Conservation (phyloP, 30 jellyfish, hydroid and myxozoan genomes). For the Chrysaora quinquecirrha region DNA sequence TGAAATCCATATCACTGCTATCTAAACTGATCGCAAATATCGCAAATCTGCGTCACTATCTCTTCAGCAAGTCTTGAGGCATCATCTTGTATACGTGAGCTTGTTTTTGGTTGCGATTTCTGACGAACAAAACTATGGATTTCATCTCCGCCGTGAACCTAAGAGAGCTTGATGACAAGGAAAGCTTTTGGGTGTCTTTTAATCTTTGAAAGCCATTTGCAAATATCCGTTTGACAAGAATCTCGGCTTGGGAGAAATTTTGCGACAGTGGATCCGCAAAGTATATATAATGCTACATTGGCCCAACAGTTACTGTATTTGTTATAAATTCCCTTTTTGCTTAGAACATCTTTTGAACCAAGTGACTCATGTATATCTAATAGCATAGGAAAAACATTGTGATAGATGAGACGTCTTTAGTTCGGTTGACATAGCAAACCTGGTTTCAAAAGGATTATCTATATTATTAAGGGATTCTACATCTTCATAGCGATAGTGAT, state of each 20-base stretch:
- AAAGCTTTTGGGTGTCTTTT: neutral
- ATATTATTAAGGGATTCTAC: too few relatives aligned
- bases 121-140: neutral
- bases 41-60: neutral
- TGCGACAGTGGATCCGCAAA: neutral
- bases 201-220: neutral
- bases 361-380: too few relatives aligned
- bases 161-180: neutral
- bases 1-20: neutral
- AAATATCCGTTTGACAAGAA: neutral
- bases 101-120: neutral
- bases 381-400: too few relatives aligned
- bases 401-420: too few relatives aligned
- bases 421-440: too few relatives aligned
- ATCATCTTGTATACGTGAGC: neutral
- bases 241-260: neutral
- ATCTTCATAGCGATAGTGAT: too few relatives aligned
- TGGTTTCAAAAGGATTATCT: too few relatives aligned
- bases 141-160: neutral
- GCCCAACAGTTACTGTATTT: neutral
- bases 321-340: neutral
- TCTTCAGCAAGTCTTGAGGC: neutral
- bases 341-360: too few relatives aligned
- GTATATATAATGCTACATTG: neutral
- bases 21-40: neutral